Percentiles rank a stretch among this genome's conserved stretches.
phyloP scores from a whole-genome alignment of 2,888 invertebrate species.

The Omphaloscelis lunosa region DNA sequence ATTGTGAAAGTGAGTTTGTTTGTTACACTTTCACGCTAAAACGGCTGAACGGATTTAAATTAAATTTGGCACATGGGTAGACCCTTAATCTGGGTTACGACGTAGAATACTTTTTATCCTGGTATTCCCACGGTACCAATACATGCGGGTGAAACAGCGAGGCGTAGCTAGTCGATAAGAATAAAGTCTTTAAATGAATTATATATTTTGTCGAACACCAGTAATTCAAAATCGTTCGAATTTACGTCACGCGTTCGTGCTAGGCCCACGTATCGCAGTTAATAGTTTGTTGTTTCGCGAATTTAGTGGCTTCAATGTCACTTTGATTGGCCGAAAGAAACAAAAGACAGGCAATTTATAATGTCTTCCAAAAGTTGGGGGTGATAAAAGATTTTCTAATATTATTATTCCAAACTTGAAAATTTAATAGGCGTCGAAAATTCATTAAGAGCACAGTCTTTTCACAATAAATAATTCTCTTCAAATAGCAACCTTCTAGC shows the following conservation, averaged over 20 bases:
- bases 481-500: not conserved
- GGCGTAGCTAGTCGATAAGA: not conserved
- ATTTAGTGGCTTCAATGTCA: constrained; percentile 67
- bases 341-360: constrained; percentile 82
- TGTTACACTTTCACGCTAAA: too few species aligned
- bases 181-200: too few species aligned
- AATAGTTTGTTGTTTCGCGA: constrained; percentile 31
- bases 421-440: constrained; percentile 64
- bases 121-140: too few species aligned
- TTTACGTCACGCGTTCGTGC: not conserved
- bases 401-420: constrained; percentile 68
- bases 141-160: too few species aligned
- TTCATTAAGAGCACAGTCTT: constrained; percentile 12
- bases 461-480: not conserved
- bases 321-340: constrained; percentile 78
- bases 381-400: constrained; percentile 74
- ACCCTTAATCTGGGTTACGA: too few species aligned
- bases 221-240: not conserved
- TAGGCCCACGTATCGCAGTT: not conserved
- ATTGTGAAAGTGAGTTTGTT: too few species aligned
- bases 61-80: too few species aligned
- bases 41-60: too few species aligned
- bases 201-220: too few species aligned
- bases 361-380: constrained; percentile 70
- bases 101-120: too few species aligned